A percentile compares a stretch with the other conserved stretches of the same genome.
phyloP scores from a whole-genome alignment of 2,113 vertebrate species.

The Chloroceryle aenea region DNA sequence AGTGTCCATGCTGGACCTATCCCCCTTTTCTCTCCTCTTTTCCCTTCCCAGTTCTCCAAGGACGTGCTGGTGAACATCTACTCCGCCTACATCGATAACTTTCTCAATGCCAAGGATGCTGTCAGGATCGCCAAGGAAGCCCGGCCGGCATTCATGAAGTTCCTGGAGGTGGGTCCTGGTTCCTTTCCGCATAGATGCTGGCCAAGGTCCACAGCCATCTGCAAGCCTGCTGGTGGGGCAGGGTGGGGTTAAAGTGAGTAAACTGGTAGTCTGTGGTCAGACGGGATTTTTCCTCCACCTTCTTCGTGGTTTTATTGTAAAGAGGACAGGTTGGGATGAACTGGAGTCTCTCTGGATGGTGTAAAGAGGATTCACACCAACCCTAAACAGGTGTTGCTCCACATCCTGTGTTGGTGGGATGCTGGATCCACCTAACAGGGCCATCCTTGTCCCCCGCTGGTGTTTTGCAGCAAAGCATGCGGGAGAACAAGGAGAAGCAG shows the following conservation, averaged over 20 bases:
- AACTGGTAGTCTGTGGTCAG: neutral
- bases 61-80: constrained; percentile 95
- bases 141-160: constrained; percentile 95
- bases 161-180: constrained; percentile 86
- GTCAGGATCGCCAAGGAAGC: constrained; percentile 96
- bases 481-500: constrained; percentile 98
- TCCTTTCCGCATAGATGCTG: neutral
- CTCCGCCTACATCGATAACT: constrained; percentile 98
- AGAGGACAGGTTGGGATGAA: neutral
- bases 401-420: neutral
- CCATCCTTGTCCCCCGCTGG: neutral
- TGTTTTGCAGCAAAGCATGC: constrained; percentile 90
- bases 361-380: neutral
- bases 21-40: neutral
- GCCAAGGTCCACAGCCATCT: neutral
- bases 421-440: neutral
- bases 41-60: constrained; percentile 90
- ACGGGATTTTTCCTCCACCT: neutral
- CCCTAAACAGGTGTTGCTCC: neutral
- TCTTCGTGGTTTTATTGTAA: neutral
- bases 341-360: rapidly evolving
- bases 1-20: neutral
- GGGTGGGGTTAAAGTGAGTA: neutral
- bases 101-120: constrained; percentile 96
- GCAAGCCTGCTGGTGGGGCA: neutral